A percentile compares a stretch with the other conserved stretches of the same genome.
These are phyloP conservation scores for Barypeithes pellucidus DNA, from an alignment of 2,888 invertebrate species.

Conservation along the genomic window DNA sequence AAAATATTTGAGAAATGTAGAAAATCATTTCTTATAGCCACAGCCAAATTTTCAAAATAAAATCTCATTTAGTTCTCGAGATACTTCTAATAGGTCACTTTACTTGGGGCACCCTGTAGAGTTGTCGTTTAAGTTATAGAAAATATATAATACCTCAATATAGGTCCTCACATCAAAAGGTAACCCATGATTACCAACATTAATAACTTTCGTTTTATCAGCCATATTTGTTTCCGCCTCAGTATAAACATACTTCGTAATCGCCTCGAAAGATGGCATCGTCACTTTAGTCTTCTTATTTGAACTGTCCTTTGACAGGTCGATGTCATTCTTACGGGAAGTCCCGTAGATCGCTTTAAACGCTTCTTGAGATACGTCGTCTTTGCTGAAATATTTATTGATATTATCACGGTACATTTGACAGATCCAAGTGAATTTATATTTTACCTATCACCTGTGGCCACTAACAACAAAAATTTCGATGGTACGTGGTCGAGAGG, in stretches of 20 bases:
- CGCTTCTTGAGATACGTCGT: constrained; percentile 84
- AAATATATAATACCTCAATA: constrained; percentile 78
- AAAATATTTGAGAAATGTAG: too few relatives aligned
- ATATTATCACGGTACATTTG: too few relatives aligned
- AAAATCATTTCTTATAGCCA: too few relatives aligned
- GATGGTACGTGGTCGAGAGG: constrained; percentile 87
- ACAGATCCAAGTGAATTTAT: too few relatives aligned
- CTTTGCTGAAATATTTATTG: constrained; percentile 77
- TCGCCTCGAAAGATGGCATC: constrained; percentile 82
- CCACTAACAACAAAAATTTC: constrained; percentile 85
- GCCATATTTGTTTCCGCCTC: constrained; percentile 77
- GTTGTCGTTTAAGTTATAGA: too few relatives aligned
- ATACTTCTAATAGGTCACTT: too few relatives aligned
- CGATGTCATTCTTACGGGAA: constrained; percentile 74
- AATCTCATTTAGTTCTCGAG: too few relatives aligned
- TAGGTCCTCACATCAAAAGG: constrained; percentile 83
- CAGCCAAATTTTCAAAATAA: too few relatives aligned
- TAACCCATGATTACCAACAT: constrained; percentile 79
- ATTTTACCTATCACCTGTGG: constrained; percentile 87
- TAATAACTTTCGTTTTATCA: constrained; percentile 75
- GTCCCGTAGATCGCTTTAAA: constrained; percentile 83
- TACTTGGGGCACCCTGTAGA: too few relatives aligned
- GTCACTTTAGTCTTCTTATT: constrained; percentile 66
- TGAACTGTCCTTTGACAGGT: constrained; percentile 62
- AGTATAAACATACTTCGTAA: constrained; percentile 81